Evolutionary conservation across 2,113 vertebrate species (phyloP).

Genomic region (Pogonocichla stellata): DNA sequence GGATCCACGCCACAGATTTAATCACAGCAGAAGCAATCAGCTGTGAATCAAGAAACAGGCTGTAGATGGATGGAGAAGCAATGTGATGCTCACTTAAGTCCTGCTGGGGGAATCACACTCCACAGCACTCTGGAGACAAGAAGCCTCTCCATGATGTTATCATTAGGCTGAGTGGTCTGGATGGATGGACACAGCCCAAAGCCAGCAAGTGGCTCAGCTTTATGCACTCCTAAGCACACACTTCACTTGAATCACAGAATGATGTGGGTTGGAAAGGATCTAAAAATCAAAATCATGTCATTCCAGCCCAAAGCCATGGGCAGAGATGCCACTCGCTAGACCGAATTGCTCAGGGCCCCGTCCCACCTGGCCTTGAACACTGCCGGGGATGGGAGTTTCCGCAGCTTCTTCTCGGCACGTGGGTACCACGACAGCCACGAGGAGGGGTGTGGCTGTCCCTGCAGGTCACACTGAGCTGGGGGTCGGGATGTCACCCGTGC

Average conservation of each 20-base stretch:
- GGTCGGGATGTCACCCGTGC: accelerated
- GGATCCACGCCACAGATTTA: neutral
- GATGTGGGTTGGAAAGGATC: neutral
- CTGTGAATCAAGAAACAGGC: neutral
- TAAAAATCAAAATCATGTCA: neutral
- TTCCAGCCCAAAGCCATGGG: neutral
- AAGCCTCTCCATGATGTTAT: neutral
- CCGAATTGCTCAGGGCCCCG: neutral
- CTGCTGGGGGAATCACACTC: neutral
- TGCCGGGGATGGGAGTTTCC: neutral
- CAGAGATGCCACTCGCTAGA: neutral
- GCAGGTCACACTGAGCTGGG: neutral
- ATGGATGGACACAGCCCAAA: accelerated
- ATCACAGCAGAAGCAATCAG: neutral
- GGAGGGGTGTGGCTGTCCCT: neutral
- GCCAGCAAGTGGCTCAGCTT: neutral
- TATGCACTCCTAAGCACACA: accelerated
- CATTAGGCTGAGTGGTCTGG: accelerated
- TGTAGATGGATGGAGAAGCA: neutral
- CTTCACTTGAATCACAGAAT: neutral
- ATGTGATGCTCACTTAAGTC: neutral
- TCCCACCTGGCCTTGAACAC: neutral
- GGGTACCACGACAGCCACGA: accelerated
- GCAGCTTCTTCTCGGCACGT: neutral
- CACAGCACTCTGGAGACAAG: accelerated